phyloP scores from a whole-genome alignment of 1,140 invertebrate species.

The Meloidogyne exigua region DNA sequence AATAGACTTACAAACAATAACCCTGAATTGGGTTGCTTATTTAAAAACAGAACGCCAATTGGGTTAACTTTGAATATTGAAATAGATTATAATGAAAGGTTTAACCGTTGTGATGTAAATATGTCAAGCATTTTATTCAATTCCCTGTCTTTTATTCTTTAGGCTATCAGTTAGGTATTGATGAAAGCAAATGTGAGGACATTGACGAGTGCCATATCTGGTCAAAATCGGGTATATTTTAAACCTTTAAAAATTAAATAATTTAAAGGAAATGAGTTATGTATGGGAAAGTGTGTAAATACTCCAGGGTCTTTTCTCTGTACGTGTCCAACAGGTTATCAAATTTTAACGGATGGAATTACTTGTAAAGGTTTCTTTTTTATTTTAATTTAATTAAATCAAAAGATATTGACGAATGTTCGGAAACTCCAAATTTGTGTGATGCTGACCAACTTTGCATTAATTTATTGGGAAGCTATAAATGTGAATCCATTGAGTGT shows the following conservation, averaged over 20 bases:
- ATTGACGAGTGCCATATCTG: constrained; percentile 65
- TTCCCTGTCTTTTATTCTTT: no score
- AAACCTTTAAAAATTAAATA: not conserved
- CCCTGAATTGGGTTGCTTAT: no score
- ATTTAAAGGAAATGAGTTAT: constrained; percentile 37
- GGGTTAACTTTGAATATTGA: no score
- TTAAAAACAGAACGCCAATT: no score
- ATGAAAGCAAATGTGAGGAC: constrained; percentile 64
- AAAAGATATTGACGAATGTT: constrained; percentile 65
- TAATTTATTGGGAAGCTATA: constrained; percentile 77
- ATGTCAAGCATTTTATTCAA: no score
- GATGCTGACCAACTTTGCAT: constrained; percentile 64
- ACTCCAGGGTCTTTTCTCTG: constrained; percentile 56
- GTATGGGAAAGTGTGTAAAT: constrained; percentile 53
- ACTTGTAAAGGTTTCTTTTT: constrained; percentile 50
- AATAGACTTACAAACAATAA: no score
- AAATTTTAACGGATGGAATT: constrained; percentile 49
- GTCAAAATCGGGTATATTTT: constrained; percentile 35
- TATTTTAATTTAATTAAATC: constrained; percentile 9
- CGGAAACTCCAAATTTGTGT: constrained; percentile 36
- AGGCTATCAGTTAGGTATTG: constrained; percentile 64
- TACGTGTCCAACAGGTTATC: constrained; percentile 56
- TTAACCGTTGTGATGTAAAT: no score
- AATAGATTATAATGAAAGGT: no score
- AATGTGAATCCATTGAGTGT: constrained; percentile 82